A percentile compares a stretch with the other conserved stretches of the same genome.
Evolutionary conservation across 2,888 invertebrate species (phyloP).

Genomic region (Meghimatium bilineatum): DNA sequence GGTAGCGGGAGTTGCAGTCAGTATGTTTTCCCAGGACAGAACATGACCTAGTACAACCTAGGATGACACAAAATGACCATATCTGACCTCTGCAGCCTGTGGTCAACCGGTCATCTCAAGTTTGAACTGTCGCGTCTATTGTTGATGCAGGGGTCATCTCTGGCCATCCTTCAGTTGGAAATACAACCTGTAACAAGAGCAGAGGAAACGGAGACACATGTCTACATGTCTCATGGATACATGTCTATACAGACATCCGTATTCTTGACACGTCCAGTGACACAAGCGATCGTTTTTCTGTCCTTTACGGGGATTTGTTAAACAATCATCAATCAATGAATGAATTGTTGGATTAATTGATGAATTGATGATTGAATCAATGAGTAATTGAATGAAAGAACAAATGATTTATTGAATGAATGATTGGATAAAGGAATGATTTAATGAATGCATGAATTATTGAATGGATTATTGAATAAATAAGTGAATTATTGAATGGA

Average conservation of each 20-base stretch:
- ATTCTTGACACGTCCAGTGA: background rate
- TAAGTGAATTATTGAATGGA: no score
- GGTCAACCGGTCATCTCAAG: constrained; percentile 2
- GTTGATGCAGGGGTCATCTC: constrained; percentile 8
- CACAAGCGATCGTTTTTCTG: background rate
- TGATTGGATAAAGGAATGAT: no score
- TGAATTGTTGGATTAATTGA: background rate
- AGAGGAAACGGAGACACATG: background rate
- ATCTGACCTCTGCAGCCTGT: background rate
- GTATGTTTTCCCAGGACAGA: background rate
- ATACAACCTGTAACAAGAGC: background rate
- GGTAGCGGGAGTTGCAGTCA: background rate
- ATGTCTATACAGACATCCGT: background rate
- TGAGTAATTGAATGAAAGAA: background rate
- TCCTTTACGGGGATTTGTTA: background rate
- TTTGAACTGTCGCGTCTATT: constrained; percentile 10
- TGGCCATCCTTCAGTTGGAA: constrained; percentile 12
- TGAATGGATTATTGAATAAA: no score
- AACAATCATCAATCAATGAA: no score
- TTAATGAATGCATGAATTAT: no score
- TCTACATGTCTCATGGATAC: background rate
- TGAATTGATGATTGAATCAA: no score
- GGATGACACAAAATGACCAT: background rate
- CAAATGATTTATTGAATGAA: background rate
- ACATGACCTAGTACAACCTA: background rate